Conservation (phyloP, 2,113 vertebrate species). For the Tringa solitaria region DNA sequence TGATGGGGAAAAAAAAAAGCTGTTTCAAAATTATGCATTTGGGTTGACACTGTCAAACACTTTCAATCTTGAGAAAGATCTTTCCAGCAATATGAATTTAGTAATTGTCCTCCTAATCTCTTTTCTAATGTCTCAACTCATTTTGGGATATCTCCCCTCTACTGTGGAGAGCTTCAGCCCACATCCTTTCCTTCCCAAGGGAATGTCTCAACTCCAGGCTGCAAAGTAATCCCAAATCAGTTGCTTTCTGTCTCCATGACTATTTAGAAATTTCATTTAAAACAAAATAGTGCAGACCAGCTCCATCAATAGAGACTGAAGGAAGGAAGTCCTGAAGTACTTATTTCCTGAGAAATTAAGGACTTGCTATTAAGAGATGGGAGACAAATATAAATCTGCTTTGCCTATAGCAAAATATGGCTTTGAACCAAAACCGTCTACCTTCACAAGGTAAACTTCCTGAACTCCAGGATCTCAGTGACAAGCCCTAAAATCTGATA, state of each 20-base stretch:
- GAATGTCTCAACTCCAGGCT: neutral
- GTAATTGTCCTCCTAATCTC: neutral
- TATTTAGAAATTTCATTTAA: neutral
- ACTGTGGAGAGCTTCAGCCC: neutral
- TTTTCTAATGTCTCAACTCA: neutral
- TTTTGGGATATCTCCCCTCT: neutral
- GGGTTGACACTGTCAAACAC: neutral
- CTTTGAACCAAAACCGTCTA: neutral
- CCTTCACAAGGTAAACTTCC: neutral
- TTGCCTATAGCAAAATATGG: neutral
- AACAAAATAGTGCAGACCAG: neutral
- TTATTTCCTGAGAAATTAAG: conserved; percentile 15
- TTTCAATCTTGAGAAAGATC: neutral
- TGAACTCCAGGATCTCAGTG: neutral
- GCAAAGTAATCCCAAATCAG: neutral
- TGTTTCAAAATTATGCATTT: neutral
- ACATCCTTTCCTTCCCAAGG: neutral
- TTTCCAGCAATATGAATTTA: neutral
- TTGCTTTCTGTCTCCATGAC: neutral
- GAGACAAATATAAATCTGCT: neutral
- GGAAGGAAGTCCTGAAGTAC: conserved; percentile 20
- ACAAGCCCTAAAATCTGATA: neutral
- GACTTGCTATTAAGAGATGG: neutral
- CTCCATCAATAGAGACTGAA: neutral
- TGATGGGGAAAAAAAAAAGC: neutral